These are phyloP conservation scores for Theristus sp. DNA, from an alignment of 2,888 invertebrate genomes.

Conservation along the genomic window DNA sequence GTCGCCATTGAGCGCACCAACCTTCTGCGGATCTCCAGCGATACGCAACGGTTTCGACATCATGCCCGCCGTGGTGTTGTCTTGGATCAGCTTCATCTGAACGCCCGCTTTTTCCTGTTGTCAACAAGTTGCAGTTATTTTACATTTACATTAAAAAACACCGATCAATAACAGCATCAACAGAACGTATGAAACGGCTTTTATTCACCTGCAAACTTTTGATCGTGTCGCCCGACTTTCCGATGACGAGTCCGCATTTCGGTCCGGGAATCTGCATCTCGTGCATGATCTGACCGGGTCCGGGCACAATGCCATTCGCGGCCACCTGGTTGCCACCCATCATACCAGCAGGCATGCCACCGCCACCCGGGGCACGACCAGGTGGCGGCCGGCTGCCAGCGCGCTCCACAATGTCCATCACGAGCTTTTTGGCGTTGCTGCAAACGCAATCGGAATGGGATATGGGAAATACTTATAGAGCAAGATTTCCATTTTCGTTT, in stretches of 20 bases:
- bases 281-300: conserved; percentile 32
- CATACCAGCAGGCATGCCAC: conserved; percentile 8
- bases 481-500: too few relatives aligned
- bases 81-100: conserved; percentile 96
- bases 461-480: too few relatives aligned
- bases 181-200: background rate
- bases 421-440: conserved; percentile 58
- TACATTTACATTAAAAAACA: background rate
- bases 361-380: conserved; percentile 9
- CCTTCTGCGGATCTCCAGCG: conserved; percentile 68
- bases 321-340: conserved; percentile 5
- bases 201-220: background rate
- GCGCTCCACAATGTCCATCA: conserved; percentile 43
- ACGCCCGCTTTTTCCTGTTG: conserved; percentile 77
- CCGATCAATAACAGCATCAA: background rate
- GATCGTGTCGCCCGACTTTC: background rate
- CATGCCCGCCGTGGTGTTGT: conserved; percentile 71
- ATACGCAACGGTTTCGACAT: conserved; percentile 77
- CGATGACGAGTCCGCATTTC: conserved; percentile 71
- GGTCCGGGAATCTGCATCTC: conserved; percentile 90
- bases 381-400: conserved; percentile 10
- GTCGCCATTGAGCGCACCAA: too few relatives aligned
- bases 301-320: conserved; percentile 13
- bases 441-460: background rate
- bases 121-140: background rate